phyloP scores from a whole-genome alignment of 1,140 invertebrate species.

The Calliphora vicina region DNA sequence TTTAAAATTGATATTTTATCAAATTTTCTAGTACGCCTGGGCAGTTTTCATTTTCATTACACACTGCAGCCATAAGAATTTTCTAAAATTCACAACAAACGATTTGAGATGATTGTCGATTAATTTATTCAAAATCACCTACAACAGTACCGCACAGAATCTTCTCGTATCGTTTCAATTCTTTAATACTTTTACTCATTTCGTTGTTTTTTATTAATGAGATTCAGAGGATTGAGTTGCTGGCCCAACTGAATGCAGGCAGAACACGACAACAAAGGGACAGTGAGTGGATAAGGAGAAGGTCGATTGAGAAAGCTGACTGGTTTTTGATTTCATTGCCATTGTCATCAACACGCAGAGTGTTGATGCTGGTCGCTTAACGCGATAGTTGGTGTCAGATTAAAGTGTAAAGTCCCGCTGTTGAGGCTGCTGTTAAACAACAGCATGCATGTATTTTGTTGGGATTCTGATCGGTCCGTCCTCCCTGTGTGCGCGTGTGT shows the following conservation, averaged over 20 bases:
- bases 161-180: background rate
- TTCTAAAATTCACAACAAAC: constrained; percentile 1
- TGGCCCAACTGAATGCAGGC: background rate
- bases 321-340: background rate
- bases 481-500: background rate
- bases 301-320: background rate
- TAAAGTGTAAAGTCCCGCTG: constrained; percentile 35
- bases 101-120: constrained; percentile 20
- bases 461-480: background rate
- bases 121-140: constrained; percentile 33
- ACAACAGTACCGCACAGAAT: constrained; percentile 5
- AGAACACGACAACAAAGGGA: background rate
- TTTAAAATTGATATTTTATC: background rate
- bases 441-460: background rate
- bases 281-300: constrained; percentile 19
- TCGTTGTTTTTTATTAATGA: background rate
- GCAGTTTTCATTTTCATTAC: background rate
- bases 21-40: no score
- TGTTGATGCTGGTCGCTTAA: constrained; percentile 26
- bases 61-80: background rate
- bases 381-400: constrained; percentile 32
- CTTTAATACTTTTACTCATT: background rate
- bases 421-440: constrained; percentile 18
- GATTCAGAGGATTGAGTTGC: constrained; percentile 7
- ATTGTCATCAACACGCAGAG: constrained; percentile 30